Base-by-base conservation (phyloP, 2,113 vertebrate genomes). In the Pachyramphus minor region DNA sequence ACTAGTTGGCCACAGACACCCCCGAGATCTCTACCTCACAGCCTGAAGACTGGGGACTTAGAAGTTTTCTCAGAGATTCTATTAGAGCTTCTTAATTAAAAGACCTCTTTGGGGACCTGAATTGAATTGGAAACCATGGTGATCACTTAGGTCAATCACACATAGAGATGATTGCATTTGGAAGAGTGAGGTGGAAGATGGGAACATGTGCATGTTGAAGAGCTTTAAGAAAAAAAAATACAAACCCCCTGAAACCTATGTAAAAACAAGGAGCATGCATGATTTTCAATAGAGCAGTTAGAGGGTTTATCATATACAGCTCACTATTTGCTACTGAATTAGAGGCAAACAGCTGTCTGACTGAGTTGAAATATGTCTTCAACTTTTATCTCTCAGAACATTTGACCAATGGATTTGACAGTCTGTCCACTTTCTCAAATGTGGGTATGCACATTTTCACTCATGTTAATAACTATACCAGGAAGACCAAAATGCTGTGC, bases 31-130 rank as follows among this genome's bases (percentile, higher is more conserved):
- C 49, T 19, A 64, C 47, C 69, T 87, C 87, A 72, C 77, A 64
- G 69, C 8, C 74, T 80, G 58, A 87, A 87, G 84, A 71, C 88
- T 68, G 59, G 56, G 30, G 41, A 79, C 53, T 89, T 84, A 25
- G 33, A 86, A 44, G 27, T 90, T 95, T 94, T 95, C 78, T 73
- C 58, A 24, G 41, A 66, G 78, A 91, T 89, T 89, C 89, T 93
- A 87, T 91, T 96, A 96, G 78, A 90, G 62, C 78, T 94, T 71
- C 80, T 91, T 97, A 96, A 96, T 97, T 97, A 95, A 89, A 96
- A 93, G 87, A 42, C 71, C 84, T 92, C 96, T 89, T 84, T 81
- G 58, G 93, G 89, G 96, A 96, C 81, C 83, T 79, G 66, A 87
- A 91, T 91, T 94, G 93, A 94, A 89, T 92, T 89, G 94, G 91